Base-by-base conservation (phyloP, 2,113 vertebrate species). In the Scophthalmus maximus region DNA sequence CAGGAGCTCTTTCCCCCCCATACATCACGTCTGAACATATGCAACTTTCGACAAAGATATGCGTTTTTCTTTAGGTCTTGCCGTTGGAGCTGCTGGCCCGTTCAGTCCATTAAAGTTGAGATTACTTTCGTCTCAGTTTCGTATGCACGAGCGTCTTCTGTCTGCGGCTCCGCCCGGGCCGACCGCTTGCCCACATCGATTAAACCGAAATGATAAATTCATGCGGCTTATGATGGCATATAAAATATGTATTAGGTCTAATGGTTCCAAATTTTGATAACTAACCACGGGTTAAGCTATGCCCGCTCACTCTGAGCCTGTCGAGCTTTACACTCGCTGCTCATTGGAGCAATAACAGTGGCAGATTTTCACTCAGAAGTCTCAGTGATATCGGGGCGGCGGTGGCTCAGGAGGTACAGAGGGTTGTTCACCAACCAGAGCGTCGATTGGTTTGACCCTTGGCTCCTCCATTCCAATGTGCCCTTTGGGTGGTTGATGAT, bases 1-100 rank as follows among this genome's bases (percentile, higher is more conserved):
- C n/a, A 57, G 57, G 20, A 23, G 1, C 9, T 66, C 1, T n/a
- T 9, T 32, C 26, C 8, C 29, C 26, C 8, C 29, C 7, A 12
- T 40, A 55, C 71, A 50, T 52, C 46, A 68, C 32, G 10, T 62
- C 58, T 68, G 29, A 14, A 68, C 26, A 14, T 6, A 25, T 26
- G 40, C 53, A 47, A 26, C 52, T 6, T 51, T 26, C 10, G 23
- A 27, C 44, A 40, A 18, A 30, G 25, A 42, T 56, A 9, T 9
- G 46, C 9, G 9, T 60, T 30, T 44, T 34, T 40, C 30, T 32
- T 20, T 14, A 34, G 20, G 58, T 12, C 4, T 32, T 4, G 4
- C 8, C 8, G 30, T 32, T 32, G 30, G 30, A 9, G 36, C 36
- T 38, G 9, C n/a, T 58, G 20, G 49, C 20, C n/a, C 44, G 2